Base-by-base conservation (phyloP, 2,888 invertebrate species). In the Andrena dorsata region DNA sequence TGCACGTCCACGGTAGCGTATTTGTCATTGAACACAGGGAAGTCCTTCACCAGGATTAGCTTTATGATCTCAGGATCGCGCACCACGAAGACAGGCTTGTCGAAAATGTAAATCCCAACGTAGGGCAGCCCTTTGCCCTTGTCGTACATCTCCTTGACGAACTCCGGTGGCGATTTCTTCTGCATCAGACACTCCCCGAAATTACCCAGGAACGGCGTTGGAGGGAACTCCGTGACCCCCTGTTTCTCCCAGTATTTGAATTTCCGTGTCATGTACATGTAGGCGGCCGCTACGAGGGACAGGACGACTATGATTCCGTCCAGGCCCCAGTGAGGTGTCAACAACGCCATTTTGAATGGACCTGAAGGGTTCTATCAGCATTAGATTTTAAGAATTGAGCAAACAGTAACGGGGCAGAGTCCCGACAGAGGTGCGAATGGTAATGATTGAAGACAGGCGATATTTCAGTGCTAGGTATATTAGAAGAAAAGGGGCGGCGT, bases 41-140 rank as follows among this genome's bases (percentile, higher is more conserved):
- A 95, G 75, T 95, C 95, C 65, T 94, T 94, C 2, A 95, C 92
- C 26, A 95, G 74, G 1, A 95, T 83, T 0, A 92, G 90, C 83
- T 95, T 95, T 0, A 95, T 85, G 2, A 95, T 76, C n/a, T 94
- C 94, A 0, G 94, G 93, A 61, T 95, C 94, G 1, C 94, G 93
- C 13, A 94, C 83, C 2, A 95, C 26, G n/a, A 95, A 70, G 0
- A 89, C 92, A 0, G 95, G 95, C n/a, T 93, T 93, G 83, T 95
- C 93, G 23, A 95, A 90, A 1, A 94, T 76, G 41, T 90, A 92
- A 90, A 84, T 95, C 82, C 88, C 95, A 92, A 84, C 92, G 90
- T 53, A 94, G 84, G 61, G 94, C 87, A 81, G 88, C 84, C 81
- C 93, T 70, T 88, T 88, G n/a, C 74, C 90, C 77, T 13, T 73